A percentile compares a stretch with the other conserved stretches of the same genome.
These are phyloP conservation scores for Melinaea marsaeus DNA, from an alignment of 2,888 invertebrate species.

Conservation along the genomic window DNA sequence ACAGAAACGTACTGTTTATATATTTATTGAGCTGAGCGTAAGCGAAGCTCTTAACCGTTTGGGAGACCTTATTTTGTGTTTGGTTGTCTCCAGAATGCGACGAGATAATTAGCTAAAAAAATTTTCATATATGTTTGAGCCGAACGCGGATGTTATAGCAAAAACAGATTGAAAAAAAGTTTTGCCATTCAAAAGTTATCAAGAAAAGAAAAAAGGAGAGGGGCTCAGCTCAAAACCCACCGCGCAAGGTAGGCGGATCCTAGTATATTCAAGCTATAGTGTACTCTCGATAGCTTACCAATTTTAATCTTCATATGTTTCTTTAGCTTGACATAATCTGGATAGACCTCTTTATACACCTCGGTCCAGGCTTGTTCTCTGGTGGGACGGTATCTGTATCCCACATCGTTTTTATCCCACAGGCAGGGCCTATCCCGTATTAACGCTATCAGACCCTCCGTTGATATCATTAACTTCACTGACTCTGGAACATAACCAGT, in stretches of 20 bases:
- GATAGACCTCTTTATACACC: constrained; percentile 41
- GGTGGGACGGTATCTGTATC: constrained; percentile 35
- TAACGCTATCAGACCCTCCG: constrained; percentile 41
- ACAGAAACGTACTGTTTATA: background rate
- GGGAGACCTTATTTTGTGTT: no score
- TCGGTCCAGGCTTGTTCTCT: constrained; percentile 40
- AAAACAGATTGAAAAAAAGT: no score
- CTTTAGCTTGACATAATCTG: constrained; percentile 38
- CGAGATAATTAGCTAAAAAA: no score
- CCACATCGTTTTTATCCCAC: constrained; percentile 38
- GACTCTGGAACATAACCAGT: constrained; percentile 13
- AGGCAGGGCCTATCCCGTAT: constrained; percentile 37
- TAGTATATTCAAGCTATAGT: background rate
- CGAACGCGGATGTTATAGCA: no score
- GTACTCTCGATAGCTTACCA: constrained; percentile 6
- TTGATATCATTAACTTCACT: constrained; percentile 30
- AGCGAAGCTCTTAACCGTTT: no score
- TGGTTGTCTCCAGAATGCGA: no score
- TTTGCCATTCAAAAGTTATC: no score
- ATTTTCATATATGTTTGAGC: no score
- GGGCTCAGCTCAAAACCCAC: no score
- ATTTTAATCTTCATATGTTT: constrained; percentile 19
- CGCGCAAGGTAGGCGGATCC: no score
- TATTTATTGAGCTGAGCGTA: no score
- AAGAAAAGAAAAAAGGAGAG: no score